phyloP scores from a whole-genome alignment of 1,140 invertebrate species.

The Zaprionus africanus region DNA sequence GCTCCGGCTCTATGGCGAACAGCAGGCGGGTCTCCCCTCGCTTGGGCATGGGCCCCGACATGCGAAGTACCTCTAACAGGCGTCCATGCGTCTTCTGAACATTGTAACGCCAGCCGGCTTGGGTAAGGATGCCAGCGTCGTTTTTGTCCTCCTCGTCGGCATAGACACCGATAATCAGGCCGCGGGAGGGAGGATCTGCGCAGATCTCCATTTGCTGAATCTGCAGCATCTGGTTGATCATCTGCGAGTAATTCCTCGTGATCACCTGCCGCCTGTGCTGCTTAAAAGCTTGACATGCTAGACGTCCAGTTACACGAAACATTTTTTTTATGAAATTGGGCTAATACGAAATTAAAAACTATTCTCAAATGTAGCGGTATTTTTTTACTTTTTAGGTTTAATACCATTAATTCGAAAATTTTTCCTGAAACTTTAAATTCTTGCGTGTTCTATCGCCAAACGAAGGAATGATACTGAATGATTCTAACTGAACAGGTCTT shows the following conservation, averaged over 20 bases:
- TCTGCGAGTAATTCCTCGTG: slow-evolving; percentile 59
- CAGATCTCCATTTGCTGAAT: slow-evolving; percentile 79
- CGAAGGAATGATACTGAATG: slow-evolving; percentile 51
- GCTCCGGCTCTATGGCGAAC: slow-evolving; percentile 85
- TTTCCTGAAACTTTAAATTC: slow-evolving; percentile 51
- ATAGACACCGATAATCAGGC: slow-evolving; percentile 76
- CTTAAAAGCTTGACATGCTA: slow-evolving; percentile 1
- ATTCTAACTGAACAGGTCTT: neutral
- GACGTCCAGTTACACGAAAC: slow-evolving; percentile 45
- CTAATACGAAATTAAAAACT: slow-evolving; percentile 36
- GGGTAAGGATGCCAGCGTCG: slow-evolving; percentile 74
- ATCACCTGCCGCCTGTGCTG: neutral
- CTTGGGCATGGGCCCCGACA: slow-evolving; percentile 81
- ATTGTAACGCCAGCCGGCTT: slow-evolving; percentile 75
- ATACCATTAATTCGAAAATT: slow-evolving; percentile 35
- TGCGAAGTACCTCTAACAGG: slow-evolving; percentile 72
- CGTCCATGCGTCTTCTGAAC: slow-evolving; percentile 77
- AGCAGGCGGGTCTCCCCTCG: slow-evolving; percentile 73
- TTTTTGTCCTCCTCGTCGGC: slow-evolving; percentile 79
- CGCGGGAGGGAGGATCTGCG: slow-evolving; percentile 77
- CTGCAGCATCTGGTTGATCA: slow-evolving; percentile 77
- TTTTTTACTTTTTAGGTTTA: neutral
- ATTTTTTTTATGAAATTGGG: slow-evolving; percentile 40
- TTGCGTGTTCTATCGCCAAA: slow-evolving; percentile 67
- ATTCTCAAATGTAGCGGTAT: slow-evolving; percentile 26